A percentile compares a stretch with the other conserved stretches of the same genome.
phyloP scores from a whole-genome alignment of 2,113 vertebrate genomes.

The Ailurus styani region DNA sequence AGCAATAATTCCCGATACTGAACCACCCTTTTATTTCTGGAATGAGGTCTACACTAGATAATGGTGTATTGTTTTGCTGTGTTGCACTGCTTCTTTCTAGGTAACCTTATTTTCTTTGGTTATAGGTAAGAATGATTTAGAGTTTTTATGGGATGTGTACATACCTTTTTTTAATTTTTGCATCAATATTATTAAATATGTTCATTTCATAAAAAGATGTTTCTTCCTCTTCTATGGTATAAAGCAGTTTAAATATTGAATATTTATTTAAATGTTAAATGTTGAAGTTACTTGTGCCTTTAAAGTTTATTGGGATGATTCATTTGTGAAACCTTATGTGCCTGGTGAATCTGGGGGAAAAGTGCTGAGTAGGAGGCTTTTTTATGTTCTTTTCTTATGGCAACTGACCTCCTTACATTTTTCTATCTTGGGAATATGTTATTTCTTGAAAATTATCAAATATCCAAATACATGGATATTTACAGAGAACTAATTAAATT shows the following conservation, averaged over 20 bases:
- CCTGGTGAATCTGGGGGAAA: not conserved
- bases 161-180: not conserved
- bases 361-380: not conserved
- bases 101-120: not conserved
- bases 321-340: not conserved
- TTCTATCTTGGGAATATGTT: not conserved
- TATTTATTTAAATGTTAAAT: not conserved
- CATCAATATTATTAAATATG: not conserved
- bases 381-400: not conserved
- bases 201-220: not conserved
- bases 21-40: not conserved
- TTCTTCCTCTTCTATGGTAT: not conserved
- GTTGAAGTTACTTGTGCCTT: not conserved
- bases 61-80: not conserved
- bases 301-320: not conserved
- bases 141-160: not conserved
- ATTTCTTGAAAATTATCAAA: not conserved
- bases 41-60: not conserved
- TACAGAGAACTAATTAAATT: not conserved
- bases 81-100: not conserved
- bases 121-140: not conserved
- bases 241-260: not conserved
- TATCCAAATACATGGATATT: not conserved
- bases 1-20: not conserved
- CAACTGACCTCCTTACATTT: not conserved